These are phyloP conservation scores for Chrysopilus asiliformis DNA, from an alignment of 2,888 invertebrate species.

Conservation along the genomic window DNA sequence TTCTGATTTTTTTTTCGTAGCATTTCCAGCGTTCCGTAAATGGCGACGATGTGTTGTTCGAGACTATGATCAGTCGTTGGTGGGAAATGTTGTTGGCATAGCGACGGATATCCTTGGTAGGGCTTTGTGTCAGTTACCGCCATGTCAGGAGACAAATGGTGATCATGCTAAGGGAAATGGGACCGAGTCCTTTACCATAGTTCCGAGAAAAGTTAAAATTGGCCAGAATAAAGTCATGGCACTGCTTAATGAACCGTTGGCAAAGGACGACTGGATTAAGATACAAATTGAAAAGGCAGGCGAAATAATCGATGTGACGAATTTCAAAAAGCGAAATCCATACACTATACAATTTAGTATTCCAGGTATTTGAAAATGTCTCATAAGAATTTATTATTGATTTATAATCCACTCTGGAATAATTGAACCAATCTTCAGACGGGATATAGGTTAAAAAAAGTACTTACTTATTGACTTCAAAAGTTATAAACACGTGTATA, in stretches of 20 bases:
- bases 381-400: no score
- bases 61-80: constrained; percentile 73
- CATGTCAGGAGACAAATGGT: constrained; percentile 55
- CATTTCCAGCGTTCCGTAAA: constrained; percentile 56
- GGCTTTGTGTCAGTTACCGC: constrained; percentile 42
- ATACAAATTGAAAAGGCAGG: constrained; percentile 71
- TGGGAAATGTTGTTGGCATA: constrained; percentile 69
- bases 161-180: constrained; percentile 23
- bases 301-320: constrained; percentile 58
- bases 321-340: constrained; percentile 67
- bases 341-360: constrained; percentile 73
- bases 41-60: constrained; percentile 71
- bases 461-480: no score
- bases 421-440: no score
- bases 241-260: constrained; percentile 62
- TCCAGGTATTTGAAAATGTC: constrained; percentile 46
- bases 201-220: constrained; percentile 33
- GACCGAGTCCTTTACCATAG: constrained; percentile 33
- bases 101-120: constrained; percentile 63
- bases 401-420: no score
- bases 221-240: constrained; percentile 74
- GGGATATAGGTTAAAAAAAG: no score
- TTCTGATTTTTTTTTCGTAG: constrained; percentile 28
- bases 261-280: constrained; percentile 61
- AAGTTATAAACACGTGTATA: no score